Percentiles rank a stretch among this genome's conserved stretches.
These are phyloP conservation scores for Pharmacophagus antenor DNA, from an alignment of 2,888 invertebrate genomes.

Conservation along the genomic window DNA sequence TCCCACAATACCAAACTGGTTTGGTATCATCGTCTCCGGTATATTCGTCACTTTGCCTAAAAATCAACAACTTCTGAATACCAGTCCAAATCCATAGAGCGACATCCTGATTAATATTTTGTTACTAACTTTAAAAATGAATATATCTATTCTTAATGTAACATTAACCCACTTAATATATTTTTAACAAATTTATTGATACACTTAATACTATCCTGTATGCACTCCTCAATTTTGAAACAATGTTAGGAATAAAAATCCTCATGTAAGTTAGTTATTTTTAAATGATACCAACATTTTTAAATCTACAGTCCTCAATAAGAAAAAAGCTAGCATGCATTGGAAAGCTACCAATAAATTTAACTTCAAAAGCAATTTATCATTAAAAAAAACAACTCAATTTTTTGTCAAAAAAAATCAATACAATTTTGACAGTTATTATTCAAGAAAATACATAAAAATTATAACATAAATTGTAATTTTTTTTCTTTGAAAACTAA, in stretches of 20 bases:
- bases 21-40: constrained; percentile 98
- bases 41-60: constrained; percentile 98
- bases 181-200: constrained; percentile 38
- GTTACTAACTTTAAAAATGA: background rate
- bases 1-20: constrained; percentile 99
- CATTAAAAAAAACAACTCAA: background rate
- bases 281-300: constrained; percentile 1
- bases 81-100: constrained; percentile 26
- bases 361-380: background rate
- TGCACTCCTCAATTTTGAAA: constrained; percentile 69
- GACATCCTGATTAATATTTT: constrained; percentile 29
- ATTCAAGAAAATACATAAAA: no score
- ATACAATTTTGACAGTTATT: background rate
- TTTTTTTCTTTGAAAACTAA: no score
- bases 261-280: constrained; percentile 44
- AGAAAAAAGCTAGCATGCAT: no score
- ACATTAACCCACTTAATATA: constrained; percentile 26
- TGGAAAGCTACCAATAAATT: no score
- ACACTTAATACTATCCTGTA: constrained; percentile 72
- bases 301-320: constrained; percentile 19
- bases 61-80: constrained; percentile 39
- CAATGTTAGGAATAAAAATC: constrained; percentile 63
- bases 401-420: background rate
- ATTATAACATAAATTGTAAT: no score
- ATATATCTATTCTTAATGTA: background rate